These are phyloP conservation scores for Lagopus leucura DNA, from an alignment of 2,113 vertebrate genomes.

Conservation along the genomic window DNA sequence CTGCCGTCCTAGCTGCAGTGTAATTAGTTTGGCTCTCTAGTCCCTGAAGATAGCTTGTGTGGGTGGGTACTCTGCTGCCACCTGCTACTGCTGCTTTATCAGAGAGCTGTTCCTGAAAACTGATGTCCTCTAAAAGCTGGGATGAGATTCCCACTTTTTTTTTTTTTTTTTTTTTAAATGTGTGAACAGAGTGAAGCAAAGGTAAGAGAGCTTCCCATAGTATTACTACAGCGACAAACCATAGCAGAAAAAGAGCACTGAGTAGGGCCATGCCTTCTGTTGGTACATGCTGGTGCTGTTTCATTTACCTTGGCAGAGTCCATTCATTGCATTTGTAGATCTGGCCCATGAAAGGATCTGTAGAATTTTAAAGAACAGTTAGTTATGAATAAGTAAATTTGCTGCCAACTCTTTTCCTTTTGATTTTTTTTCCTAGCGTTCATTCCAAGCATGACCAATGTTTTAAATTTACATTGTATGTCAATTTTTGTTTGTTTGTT, in stretches of 20 bases:
- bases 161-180: neutral
- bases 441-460: neutral
- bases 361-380: neutral
- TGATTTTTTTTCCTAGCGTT: neutral
- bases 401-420: neutral
- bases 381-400: neutral
- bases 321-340: neutral
- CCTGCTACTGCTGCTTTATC: neutral
- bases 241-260: neutral
- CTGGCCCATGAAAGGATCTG: neutral
- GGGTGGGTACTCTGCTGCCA: neutral
- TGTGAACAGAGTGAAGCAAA: neutral
- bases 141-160: neutral
- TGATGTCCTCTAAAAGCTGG: neutral
- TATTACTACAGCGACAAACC: neutral
- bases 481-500: neutral
- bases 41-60: neutral
- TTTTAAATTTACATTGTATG: fast-evolving
- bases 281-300: neutral
- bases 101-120: neutral
- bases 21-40: neutral
- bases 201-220: neutral
- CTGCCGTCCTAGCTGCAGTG: neutral
- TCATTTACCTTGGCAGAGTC: neutral
- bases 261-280: neutral